Evolutionary conservation across 2,797 vertebrate genomes (phyloP), one percentile per base, ranked within the genome.

Genomic region (Remorina albescens): DNA sequence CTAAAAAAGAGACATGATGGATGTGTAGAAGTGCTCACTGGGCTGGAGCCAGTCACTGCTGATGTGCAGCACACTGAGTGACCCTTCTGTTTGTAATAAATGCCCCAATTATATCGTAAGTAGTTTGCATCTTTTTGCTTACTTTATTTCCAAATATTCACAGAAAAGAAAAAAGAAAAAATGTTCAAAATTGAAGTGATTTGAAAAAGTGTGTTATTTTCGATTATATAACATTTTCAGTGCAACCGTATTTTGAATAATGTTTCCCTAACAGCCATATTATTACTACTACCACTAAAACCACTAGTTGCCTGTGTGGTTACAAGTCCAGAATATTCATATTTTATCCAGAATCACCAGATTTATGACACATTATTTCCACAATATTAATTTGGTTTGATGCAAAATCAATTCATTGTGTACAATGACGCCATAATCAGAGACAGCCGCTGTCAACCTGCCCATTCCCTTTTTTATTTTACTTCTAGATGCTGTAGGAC

Each of bases 1-100:
- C 87, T 77, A 90, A 90, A 85, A 96, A 95, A 96, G 94, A 91
- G 93, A 96, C 95, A 95, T 96, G 94, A 90, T 86, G 91, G 95
- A 93, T 96, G 94, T 94, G 90, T 86, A 89, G 92, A 84, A 56
- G 81, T 87, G 95, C 83, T 91, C 93, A 86, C 93, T 93, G 95
- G 96, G 95, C 93, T 71, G 67, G 25, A 87, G 95, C 96, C 96
- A 97, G 93, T 77, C 57, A 39, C 69, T 88, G 84, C 88, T 92
- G 93, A 89, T 90, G 93, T 93, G 90, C 94, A 84, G 82, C 86
- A 89, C 88, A 89, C 88, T 86, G 91, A 79, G 57, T 84, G 80
- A 86, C 76, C 74, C 75, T 58, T 81, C 76, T 74, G 47, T 72
- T 63, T 49, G 51, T 23, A 25, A 8, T 16, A 13, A 49, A 50